Evolutionary conservation across 2,797 vertebrate species (phyloP).

Genomic region (Hippoglossus hippoglossus): DNA sequence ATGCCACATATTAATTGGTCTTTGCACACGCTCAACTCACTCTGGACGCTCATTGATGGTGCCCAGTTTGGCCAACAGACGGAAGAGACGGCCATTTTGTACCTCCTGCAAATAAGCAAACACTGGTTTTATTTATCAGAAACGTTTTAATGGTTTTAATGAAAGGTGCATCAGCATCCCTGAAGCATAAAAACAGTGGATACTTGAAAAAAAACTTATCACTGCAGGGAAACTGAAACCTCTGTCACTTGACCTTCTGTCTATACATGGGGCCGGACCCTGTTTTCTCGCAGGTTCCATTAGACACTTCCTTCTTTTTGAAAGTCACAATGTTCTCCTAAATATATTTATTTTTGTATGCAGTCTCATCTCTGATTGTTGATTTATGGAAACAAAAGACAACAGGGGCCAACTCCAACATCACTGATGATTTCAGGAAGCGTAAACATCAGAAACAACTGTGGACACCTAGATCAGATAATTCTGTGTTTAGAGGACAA

Average conservation of each 20-base stretch:
- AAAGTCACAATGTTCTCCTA: conserved; percentile 14
- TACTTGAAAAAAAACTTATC: too few relatives aligned
- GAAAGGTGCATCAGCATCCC: too few relatives aligned
- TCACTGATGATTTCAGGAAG: not conserved
- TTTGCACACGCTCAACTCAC: conserved; percentile 82
- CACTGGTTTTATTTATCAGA: not conserved
- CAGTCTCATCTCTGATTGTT: not conserved
- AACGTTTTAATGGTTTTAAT: too few relatives aligned
- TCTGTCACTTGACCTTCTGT: not conserved
- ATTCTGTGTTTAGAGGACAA: not conserved
- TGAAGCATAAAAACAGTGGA: too few relatives aligned
- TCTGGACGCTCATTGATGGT: conserved; percentile 99
- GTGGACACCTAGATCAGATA: not conserved
- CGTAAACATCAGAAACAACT: not conserved
- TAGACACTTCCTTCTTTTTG: conserved; percentile 51
- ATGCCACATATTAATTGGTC: not conserved
- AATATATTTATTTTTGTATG: not conserved
- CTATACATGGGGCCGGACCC: conserved; percentile 7
- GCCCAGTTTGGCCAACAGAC: conserved; percentile 97
- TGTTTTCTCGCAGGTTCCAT: conserved; percentile 6
- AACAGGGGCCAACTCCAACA: too few relatives aligned
- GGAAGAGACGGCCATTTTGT: conserved; percentile 98
- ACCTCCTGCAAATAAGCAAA: conserved; percentile 90
- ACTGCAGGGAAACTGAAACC: too few relatives aligned
- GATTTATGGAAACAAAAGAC: not conserved